Conservation (phyloP, 35 echinoderm and acorn worm genomes). For the Strongylocentrotus purpuratus region DNA sequence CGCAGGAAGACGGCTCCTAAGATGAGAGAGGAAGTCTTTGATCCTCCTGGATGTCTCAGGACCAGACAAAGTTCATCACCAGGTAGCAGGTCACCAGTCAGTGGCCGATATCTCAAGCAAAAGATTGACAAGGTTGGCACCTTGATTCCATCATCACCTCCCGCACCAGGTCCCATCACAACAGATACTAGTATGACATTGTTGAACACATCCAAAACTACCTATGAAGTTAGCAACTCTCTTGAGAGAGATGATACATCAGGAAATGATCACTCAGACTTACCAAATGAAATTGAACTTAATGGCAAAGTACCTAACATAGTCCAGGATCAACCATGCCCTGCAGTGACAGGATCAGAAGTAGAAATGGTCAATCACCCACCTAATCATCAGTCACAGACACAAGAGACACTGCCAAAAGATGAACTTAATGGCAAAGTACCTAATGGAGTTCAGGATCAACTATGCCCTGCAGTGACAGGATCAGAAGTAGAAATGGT, state of each 20-base stretch:
- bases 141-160: too few species aligned
- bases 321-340: neutral
- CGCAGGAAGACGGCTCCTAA: neutral
- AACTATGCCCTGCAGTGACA: neutral
- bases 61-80: too few species aligned
- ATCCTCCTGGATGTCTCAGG: too few species aligned
- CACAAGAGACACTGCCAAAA: neutral
- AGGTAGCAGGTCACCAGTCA: too few species aligned
- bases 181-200: neutral
- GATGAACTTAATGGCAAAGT: neutral
- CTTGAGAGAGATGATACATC: neutral
- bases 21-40: neutral
- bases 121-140: too few species aligned
- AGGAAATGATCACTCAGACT: neutral
- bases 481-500: neutral
- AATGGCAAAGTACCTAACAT: neutral
- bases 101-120: too few species aligned
- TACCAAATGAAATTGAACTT: neutral
- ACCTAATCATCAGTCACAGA: neutral
- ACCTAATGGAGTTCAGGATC: too few species aligned
- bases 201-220: neutral
- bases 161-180: too few species aligned
- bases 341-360: neutral
- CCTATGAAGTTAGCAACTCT: neutral
- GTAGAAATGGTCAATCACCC: neutral